Evolutionary conservation across 2,797 vertebrate species (phyloP).

Genomic region (Sebastes flavidus): DNA sequence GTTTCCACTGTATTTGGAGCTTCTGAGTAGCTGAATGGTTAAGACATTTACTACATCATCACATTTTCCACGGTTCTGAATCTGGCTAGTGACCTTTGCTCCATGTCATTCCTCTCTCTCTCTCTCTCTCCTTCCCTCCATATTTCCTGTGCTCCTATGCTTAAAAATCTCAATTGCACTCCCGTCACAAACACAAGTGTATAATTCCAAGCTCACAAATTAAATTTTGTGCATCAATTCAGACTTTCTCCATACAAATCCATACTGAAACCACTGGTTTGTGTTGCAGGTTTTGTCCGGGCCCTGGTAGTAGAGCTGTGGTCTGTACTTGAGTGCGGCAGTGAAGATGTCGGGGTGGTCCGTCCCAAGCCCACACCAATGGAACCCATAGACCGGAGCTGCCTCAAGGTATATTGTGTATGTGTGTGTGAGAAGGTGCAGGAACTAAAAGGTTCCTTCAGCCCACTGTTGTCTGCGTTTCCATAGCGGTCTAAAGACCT

Average conservation of each 20-base stretch:
- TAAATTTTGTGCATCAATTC: not conserved
- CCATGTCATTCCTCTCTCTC: too few species aligned
- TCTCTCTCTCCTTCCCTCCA: too few species aligned
- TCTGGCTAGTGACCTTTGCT: not conserved
- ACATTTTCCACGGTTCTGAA: not conserved
- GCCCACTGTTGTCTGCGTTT: too few species aligned
- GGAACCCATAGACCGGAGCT: constrained; percentile 93
- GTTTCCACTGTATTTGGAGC: not conserved
- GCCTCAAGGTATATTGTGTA: constrained; percentile 87
- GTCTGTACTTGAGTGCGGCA: constrained; percentile 91
- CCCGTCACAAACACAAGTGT: too few species aligned
- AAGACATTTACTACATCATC: not conserved
- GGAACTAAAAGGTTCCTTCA: too few species aligned
- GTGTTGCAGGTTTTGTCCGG: constrained; percentile 87
- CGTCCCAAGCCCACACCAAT: constrained; percentile 88
- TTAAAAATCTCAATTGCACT: not conserved
- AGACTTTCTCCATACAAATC: not conserved
- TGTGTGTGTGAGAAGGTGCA: not conserved
- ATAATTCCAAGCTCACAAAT: not conserved
- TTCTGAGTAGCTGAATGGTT: not conserved
- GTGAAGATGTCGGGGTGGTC: constrained; percentile 90
- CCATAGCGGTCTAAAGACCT: too few species aligned
- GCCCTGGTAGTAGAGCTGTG: constrained; percentile 90
- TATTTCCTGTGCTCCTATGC: too few species aligned
- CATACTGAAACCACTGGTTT: not conserved